Conservation (phyloP, 2,113 vertebrate species). For the Thunnus maccoyii region DNA sequence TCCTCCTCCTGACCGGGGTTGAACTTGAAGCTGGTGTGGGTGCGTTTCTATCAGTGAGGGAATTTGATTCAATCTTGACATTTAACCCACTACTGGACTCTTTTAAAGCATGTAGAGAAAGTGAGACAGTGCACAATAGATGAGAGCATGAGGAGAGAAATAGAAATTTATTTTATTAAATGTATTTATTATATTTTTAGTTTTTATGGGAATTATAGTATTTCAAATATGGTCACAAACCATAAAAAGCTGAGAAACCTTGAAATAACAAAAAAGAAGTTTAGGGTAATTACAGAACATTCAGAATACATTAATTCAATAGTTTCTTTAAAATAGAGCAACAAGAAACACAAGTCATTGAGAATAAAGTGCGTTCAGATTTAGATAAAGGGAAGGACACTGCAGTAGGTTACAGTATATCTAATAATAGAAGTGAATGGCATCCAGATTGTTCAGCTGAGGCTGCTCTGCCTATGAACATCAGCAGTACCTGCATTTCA, state of each 20-base stretch:
- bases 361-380: neutral
- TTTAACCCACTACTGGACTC: too few relatives aligned
- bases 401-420: neutral
- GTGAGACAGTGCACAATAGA: too few relatives aligned
- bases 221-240: neutral
- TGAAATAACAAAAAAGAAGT: neutral
- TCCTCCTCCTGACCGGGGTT: neutral
- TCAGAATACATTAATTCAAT: neutral
- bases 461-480: conserved; percentile 21
- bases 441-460: conserved; percentile 16
- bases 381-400: conserved; percentile 9
- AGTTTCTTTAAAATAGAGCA: neutral
- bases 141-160: too few relatives aligned
- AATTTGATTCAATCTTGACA: neutral
- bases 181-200: too few relatives aligned
- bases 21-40: neutral
- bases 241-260: neutral
- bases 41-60: neutral
- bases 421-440: conserved; percentile 34
- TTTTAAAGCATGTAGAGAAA: too few relatives aligned
- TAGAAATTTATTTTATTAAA: too few relatives aligned
- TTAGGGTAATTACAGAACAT: neutral
- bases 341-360: neutral
- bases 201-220: neutral
- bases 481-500: conserved; percentile 36